Evolutionary conservation across 2,797 vertebrate species (phyloP).

Genomic region (Rhadinocentrus ornatus): DNA sequence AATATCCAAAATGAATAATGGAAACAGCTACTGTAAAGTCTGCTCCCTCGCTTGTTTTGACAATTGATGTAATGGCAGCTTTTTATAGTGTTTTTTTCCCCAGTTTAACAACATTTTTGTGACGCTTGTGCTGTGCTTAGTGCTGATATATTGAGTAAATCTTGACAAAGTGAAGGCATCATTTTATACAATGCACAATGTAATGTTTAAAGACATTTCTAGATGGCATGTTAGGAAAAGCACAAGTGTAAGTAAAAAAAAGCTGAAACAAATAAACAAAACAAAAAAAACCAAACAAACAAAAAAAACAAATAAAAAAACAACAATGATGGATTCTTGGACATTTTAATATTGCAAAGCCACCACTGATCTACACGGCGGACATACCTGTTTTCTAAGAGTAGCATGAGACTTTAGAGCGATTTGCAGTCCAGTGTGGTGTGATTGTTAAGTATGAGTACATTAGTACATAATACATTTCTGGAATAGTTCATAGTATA

Average conservation of each 20-base stretch:
- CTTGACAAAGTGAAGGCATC: slow-evolving; percentile 1
- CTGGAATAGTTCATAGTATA: too few relatives aligned
- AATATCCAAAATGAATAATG: slow-evolving; percentile 67
- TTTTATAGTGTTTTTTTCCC: slow-evolving; percentile 33
- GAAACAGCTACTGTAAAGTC: slow-evolving; percentile 48
- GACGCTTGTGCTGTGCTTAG: slow-evolving; percentile 35
- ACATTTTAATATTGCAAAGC: background rate
- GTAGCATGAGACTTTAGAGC: background rate
- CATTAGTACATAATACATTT: too few relatives aligned
- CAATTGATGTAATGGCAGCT: slow-evolving; percentile 47
- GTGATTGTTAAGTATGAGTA: background rate
- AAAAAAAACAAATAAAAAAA: too few relatives aligned
- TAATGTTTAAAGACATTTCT: slow-evolving; percentile 3
- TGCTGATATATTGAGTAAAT: slow-evolving; percentile 15
- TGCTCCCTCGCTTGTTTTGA: slow-evolving; percentile 30
- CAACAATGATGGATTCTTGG: too few relatives aligned
- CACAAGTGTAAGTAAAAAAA: background rate
- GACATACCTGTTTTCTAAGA: background rate
- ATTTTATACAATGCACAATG: background rate
- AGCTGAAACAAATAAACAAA: too few relatives aligned
- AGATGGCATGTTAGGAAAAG: background rate
- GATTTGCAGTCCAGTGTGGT: background rate
- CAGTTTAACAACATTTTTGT: slow-evolving; percentile 15
- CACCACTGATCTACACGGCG: background rate
- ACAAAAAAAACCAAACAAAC: too few relatives aligned